Conservation (phyloP, 2,113 vertebrate species). For the Bungarus multicinctus region DNA sequence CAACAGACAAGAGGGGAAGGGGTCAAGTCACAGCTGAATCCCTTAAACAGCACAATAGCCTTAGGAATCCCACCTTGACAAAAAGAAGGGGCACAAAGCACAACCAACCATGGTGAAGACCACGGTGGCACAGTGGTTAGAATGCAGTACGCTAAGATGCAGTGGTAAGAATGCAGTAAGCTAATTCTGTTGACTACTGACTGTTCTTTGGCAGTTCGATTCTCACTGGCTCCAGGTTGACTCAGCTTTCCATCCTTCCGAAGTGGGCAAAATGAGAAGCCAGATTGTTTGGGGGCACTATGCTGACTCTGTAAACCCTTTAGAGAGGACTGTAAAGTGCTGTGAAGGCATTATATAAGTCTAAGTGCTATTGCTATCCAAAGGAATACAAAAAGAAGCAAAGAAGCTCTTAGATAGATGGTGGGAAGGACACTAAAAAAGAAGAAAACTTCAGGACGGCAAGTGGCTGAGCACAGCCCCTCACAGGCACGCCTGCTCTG, state of each 20-base stretch:
- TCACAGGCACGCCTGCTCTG: constrained; percentile 31
- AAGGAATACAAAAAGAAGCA: constrained; percentile 40
- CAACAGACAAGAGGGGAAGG: background rate
- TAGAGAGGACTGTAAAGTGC: too few species aligned
- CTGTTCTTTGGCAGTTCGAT: too few species aligned
- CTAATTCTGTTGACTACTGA: too few species aligned
- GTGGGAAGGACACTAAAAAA: constrained; percentile 50
- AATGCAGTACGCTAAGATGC: too few species aligned
- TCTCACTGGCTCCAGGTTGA: too few species aligned
- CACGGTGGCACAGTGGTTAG: too few species aligned
- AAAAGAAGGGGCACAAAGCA: constrained; percentile 45
- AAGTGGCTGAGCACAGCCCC: constrained; percentile 34
- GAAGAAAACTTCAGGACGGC: constrained; percentile 35
- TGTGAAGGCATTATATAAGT: too few species aligned
- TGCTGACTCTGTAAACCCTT: too few species aligned
- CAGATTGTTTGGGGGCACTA: too few species aligned
- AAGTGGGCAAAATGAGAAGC: too few species aligned
- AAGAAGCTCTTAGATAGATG: constrained; percentile 15
- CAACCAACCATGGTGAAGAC: constrained; percentile 27
- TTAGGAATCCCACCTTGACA: constrained; percentile 33
- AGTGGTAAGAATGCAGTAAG: too few species aligned
- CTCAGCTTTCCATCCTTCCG: too few species aligned
- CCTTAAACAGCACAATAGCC: background rate
- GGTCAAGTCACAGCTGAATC: background rate
- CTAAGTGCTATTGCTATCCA: background rate